Percentiles rank a stretch among this genome's conserved stretches.
Evolutionary conservation across 37 sponge, comb jelly and placozoan species (phyloP).

Genomic region (Aphrocallistes beatrix): DNA sequence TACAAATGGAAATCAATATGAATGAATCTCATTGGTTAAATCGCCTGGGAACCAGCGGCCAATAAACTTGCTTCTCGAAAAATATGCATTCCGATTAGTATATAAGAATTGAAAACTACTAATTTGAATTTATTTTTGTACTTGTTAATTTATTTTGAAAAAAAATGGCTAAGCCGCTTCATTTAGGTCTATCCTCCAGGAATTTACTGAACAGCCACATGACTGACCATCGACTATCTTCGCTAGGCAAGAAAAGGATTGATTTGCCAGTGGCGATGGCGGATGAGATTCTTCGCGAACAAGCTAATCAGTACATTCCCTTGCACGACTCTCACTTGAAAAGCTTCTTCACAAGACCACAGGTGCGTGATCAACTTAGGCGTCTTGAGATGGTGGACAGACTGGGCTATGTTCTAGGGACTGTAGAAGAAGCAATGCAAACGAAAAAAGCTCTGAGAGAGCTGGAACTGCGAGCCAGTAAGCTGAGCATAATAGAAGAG

Average conservation of each 20-base stretch:
- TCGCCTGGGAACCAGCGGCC: no score
- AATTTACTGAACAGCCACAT: background rate
- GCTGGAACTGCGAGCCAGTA: background rate
- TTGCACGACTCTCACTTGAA: background rate
- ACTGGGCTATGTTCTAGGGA: background rate
- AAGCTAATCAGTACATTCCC: background rate
- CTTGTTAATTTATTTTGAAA: background rate
- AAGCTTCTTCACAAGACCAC: background rate
- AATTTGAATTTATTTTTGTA: background rate
- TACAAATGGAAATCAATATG: no score
- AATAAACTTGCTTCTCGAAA: no score
- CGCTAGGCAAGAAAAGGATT: background rate
- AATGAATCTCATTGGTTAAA: no score
- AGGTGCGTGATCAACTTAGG: background rate
- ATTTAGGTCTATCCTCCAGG: background rate
- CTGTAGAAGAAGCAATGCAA: slow-evolving; percentile 8
- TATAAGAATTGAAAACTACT: background rate
- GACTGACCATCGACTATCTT: background rate
- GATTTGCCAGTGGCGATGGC: background rate
- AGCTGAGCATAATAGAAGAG: background rate
- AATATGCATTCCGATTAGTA: no score
- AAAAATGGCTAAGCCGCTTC: background rate
- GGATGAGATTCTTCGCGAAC: slow-evolving; percentile 11
- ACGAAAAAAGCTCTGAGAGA: background rate
- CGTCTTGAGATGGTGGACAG: background rate